phyloP scores from a whole-genome alignment of 1,140 invertebrate species.

The Dicyema japonicum region DNA sequence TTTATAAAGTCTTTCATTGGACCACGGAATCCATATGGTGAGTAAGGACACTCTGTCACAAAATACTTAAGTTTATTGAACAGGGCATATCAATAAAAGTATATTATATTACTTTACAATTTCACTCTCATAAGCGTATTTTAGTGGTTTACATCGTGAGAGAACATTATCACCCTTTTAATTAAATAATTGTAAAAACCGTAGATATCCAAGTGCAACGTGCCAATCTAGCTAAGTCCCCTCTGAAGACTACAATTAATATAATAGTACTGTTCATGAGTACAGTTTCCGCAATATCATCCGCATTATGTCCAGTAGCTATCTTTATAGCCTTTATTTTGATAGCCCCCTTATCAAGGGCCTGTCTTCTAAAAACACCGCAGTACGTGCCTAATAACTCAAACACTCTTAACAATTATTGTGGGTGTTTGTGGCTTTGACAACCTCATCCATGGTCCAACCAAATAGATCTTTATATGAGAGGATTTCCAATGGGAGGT shows the following conservation, averaged over 20 bases:
- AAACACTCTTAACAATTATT: conserved; percentile 43
- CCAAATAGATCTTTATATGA: conserved; percentile 93
- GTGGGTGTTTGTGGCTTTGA: conserved; percentile 58
- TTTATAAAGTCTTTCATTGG: conserved; percentile 64
- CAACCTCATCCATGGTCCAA: conserved; percentile 98
- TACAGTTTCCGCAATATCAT: conserved; percentile 92
- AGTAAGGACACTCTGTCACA: conserved; percentile 88
- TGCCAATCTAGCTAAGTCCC: conserved; percentile 62
- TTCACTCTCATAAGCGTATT: conserved; percentile 95
- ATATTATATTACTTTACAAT: conserved; percentile 51
- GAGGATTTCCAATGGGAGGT: conserved; percentile 63
- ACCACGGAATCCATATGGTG: conserved; percentile 74
- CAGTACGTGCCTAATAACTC: conserved; percentile 44
- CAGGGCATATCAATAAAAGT: conserved; percentile 34
- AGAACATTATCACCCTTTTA: conserved; percentile 45
- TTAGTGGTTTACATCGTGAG: conserved; percentile 72
- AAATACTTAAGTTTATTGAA: conserved; percentile 90
- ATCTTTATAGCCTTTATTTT: conserved; percentile 56
- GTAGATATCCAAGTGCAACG: conserved; percentile 58
- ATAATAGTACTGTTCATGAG: conserved; percentile 42
- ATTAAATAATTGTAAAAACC: conserved; percentile 24
- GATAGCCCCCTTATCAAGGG: conserved; percentile 60
- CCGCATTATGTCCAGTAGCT: conserved; percentile 87
- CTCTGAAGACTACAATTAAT: conserved; percentile 34
- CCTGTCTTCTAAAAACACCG: conserved; percentile 75